Conservation (phyloP, 2,888 invertebrate species). For the Rhodophaea formosa region DNA sequence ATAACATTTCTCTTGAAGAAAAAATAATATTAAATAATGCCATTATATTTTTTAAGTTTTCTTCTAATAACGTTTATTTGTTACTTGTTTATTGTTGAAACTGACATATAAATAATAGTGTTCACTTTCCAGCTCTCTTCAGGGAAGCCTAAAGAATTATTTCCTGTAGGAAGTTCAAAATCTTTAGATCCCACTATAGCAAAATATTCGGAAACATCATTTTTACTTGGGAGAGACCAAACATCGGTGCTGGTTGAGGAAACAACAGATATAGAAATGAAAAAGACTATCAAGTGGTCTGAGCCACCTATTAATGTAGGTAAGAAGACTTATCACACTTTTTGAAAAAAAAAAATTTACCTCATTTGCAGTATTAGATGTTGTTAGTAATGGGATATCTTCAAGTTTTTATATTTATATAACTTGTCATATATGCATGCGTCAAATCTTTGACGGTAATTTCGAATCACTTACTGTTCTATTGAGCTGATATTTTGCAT, state of each 20-base stretch:
- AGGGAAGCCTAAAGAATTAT: slow-evolving; percentile 89
- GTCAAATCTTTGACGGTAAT: too few species aligned
- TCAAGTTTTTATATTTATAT: too few species aligned
- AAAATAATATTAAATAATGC: too few species aligned
- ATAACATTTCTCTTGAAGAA: too few species aligned
- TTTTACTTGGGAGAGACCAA: slow-evolving; percentile 92
- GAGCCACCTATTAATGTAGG: slow-evolving; percentile 87
- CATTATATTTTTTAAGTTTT: too few species aligned
- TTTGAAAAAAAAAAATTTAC: too few species aligned
- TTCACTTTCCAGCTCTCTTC: slow-evolving; percentile 56
- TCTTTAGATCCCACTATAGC: slow-evolving; percentile 91
- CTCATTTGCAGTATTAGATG: too few species aligned
- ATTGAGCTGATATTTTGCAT: too few species aligned
- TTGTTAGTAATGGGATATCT: too few species aligned
- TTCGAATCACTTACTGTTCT: too few species aligned
- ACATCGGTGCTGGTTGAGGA: slow-evolving; percentile 93
- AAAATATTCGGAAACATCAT: slow-evolving; percentile 86
- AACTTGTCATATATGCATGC: too few species aligned
- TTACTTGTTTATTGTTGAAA: background rate
- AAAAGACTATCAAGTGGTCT: slow-evolving; percentile 89
- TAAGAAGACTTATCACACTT: slow-evolving; percentile 46
- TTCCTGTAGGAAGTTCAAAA: slow-evolving; percentile 89
- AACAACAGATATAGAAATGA: slow-evolving; percentile 81
- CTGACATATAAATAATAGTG: background rate
- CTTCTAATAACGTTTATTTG: too few species aligned